phyloP scores from a whole-genome alignment of 2,888 invertebrate genomes.

The Mycalesis mineus region DNA sequence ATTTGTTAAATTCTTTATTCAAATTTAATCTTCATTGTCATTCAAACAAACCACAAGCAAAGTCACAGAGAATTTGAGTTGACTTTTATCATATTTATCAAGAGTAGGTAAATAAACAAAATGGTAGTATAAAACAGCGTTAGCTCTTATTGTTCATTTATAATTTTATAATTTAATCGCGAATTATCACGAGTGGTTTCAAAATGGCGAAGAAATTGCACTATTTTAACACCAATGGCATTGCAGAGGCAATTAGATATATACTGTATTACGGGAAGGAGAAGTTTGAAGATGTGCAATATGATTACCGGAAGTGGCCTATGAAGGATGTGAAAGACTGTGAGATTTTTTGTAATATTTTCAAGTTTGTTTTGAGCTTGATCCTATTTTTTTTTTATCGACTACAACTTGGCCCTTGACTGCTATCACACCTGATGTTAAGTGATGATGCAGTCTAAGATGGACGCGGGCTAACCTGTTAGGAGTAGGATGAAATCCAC shows the following conservation, averaged over 20 bases:
- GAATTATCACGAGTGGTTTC: not conserved
- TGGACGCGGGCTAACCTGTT: too few species aligned
- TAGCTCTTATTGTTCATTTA: not conserved
- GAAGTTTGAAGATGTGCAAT: conserved; percentile 55
- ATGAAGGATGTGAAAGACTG: conserved; percentile 48
- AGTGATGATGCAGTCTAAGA: too few species aligned
- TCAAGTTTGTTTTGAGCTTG: too few species aligned
- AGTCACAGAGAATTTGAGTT: too few species aligned
- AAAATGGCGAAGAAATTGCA: conserved; percentile 36
- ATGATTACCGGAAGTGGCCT: conserved; percentile 47
- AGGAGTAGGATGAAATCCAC: too few species aligned
- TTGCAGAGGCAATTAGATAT: conserved; percentile 55
- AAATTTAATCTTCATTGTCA: too few species aligned
- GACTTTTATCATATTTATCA: too few species aligned
- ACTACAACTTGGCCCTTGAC: too few species aligned
- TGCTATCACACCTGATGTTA: too few species aligned
- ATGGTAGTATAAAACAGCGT: conserved; percentile 3
- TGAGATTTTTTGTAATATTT: conserved; percentile 36
- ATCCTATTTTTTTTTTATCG: too few species aligned
- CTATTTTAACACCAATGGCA: conserved; percentile 51
- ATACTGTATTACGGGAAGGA: conserved; percentile 59
- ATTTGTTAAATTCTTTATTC: too few species aligned
- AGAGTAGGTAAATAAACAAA: not conserved
- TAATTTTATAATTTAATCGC: not conserved
- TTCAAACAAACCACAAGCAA: too few species aligned